Conservation (phyloP, 2,888 invertebrate genomes). For the Cataglyphis rosenhaueri region DNA sequence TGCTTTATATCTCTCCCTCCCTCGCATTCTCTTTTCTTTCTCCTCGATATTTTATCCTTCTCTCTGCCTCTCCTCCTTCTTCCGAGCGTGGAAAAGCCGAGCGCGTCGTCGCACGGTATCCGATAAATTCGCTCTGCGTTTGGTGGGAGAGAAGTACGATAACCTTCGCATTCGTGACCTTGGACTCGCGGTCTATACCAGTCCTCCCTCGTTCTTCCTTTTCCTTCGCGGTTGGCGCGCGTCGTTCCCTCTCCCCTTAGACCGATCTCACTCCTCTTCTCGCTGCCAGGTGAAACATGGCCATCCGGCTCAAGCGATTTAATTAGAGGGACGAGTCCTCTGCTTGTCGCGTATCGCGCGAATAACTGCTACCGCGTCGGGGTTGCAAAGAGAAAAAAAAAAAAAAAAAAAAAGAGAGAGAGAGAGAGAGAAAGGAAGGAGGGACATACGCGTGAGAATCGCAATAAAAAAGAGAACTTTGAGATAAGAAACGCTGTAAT, state of each 20-base stretch:
- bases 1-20: neutral
- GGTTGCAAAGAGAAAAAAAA: neutral
- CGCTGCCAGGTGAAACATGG: conserved; percentile 74
- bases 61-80: conserved; percentile 20
- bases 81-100: conserved; percentile 59
- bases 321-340: conserved; percentile 77
- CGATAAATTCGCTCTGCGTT: conserved; percentile 61
- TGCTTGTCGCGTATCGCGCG: conserved; percentile 45
- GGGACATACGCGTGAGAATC: conserved; percentile 55
- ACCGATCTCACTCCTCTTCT: conserved; percentile 46
- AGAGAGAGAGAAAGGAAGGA: neutral
- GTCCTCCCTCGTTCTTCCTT: conserved; percentile 55
- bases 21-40: neutral
- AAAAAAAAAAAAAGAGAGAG: neutral
- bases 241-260: conserved; percentile 22
- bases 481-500: conserved; percentile 32
- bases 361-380: conserved; percentile 22
- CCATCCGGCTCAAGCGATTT: conserved; percentile 77
- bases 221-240: conserved; percentile 48
- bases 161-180: conserved; percentile 83
- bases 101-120: conserved; percentile 59
- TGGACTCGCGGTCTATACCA: conserved; percentile 75
- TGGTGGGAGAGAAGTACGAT: conserved; percentile 75
- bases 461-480: conserved; percentile 21
- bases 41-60: conserved; percentile 11